Percentiles rank a stretch among this genome's conserved stretches.
These are phyloP conservation scores for Cyprinodon diabolis DNA, from an alignment of 2,797 vertebrate species.

Conservation along the genomic window DNA sequence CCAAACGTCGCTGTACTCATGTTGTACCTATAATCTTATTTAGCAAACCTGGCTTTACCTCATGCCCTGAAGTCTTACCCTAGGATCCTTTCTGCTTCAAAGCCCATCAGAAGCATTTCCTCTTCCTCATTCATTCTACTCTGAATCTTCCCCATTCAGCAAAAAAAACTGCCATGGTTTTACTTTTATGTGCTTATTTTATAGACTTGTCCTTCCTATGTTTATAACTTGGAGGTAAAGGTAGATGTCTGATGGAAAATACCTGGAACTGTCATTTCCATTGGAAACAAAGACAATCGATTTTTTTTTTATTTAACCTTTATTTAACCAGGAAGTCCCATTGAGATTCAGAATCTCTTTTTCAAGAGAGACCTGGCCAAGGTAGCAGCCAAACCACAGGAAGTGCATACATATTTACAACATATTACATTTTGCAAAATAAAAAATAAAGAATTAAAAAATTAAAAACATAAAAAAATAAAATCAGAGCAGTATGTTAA, in stretches of 20 bases:
- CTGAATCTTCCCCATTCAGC: neutral
- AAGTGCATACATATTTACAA: too few relatives aligned
- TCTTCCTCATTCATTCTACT: neutral
- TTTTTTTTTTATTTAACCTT: too few relatives aligned
- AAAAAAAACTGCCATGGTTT: neutral
- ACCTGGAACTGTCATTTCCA: neutral
- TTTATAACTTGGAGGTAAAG: neutral
- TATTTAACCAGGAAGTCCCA: too few relatives aligned
- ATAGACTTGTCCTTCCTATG: neutral
- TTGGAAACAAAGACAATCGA: neutral
- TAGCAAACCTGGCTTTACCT: constrained; percentile 28
- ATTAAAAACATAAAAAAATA: too few relatives aligned
- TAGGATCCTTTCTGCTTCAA: constrained; percentile 1
- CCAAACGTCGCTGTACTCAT: constrained; percentile 22
- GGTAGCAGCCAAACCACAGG: too few relatives aligned
- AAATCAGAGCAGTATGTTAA: too few relatives aligned
- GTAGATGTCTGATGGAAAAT: neutral
- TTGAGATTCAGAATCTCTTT: too few relatives aligned
- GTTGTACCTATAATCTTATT: constrained; percentile 36
- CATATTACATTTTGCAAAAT: too few relatives aligned
- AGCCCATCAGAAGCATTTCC: neutral
- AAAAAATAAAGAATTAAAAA: too few relatives aligned
- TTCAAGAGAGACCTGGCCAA: too few relatives aligned
- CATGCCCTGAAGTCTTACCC: constrained; percentile 16
- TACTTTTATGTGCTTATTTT: neutral